A percentile compares a stretch with the other conserved stretches of the same genome.
Evolutionary conservation across 2,113 vertebrate species (phyloP).

Genomic region (Junco hyemalis): DNA sequence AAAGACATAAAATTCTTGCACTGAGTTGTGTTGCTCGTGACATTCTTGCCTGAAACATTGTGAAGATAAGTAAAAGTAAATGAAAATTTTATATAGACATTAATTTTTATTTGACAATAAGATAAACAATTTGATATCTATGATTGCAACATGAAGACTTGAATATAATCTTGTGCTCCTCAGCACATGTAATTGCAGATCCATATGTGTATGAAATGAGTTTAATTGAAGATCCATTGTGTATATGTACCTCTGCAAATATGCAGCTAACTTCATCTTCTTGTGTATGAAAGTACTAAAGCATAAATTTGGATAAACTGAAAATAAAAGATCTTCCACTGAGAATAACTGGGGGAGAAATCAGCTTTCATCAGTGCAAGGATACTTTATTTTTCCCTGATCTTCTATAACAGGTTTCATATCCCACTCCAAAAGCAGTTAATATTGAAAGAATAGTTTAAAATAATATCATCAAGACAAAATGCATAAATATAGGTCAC

Average conservation of each 20-base stretch:
- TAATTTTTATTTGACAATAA: background rate
- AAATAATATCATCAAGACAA: constrained; percentile 44
- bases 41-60: background rate
- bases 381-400: background rate
- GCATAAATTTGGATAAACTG: background rate
- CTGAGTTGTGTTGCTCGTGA: background rate
- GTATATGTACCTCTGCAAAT: background rate
- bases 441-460: constrained; percentile 24
- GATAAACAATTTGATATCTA: background rate
- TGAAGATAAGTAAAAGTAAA: background rate
- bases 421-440: background rate
- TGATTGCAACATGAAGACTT: background rate
- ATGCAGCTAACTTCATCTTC: background rate
- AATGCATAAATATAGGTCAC: constrained; percentile 33
- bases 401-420: background rate
- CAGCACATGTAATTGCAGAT: background rate
- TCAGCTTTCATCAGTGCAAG: background rate
- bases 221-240: background rate
- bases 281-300: background rate
- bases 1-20: background rate
- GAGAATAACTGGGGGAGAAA: fast-evolving
- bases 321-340: background rate
- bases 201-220: background rate
- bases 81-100: background rate
- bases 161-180: background rate